phyloP scores from a whole-genome alignment of 2,888 invertebrate genomes.

The Vesta saturnalis region DNA sequence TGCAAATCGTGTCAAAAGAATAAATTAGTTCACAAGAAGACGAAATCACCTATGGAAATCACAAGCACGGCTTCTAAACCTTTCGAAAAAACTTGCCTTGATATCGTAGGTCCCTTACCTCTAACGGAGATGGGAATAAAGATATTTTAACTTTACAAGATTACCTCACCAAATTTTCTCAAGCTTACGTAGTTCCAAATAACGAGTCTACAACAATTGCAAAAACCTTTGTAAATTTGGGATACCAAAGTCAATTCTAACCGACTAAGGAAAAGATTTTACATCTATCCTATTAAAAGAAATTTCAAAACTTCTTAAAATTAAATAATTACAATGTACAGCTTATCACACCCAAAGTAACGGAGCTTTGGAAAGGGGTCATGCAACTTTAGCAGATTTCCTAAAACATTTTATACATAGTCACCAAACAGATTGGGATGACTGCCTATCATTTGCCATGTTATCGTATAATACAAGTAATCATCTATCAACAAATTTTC shows the following conservation, averaged over 20 bases:
- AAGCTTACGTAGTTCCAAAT: too few relatives aligned
- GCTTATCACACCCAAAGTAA: slow-evolving; percentile 49
- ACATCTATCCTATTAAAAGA: slow-evolving; percentile 46
- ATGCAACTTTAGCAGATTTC: too few relatives aligned
- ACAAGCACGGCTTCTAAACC: too few relatives aligned
- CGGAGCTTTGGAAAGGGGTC: slow-evolving; percentile 44
- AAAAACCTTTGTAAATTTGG: slow-evolving; percentile 40
- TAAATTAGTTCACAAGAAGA: slow-evolving; percentile 43
- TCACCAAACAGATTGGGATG: slow-evolving; percentile 34
- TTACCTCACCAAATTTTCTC: too few relatives aligned
- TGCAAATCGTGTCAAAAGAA: slow-evolving; percentile 53
- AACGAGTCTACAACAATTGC: slow-evolving; percentile 43
- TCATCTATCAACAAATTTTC: slow-evolving; percentile 45
- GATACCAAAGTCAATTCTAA: too few relatives aligned
- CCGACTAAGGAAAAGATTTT: slow-evolving; percentile 43
- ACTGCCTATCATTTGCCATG: slow-evolving; percentile 39
- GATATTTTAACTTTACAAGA: too few relatives aligned
- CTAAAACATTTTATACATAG: slow-evolving; percentile 48
- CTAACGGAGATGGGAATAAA: slow-evolving; percentile 44
- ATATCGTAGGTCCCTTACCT: too few relatives aligned
- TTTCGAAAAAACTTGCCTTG: slow-evolving; percentile 49
- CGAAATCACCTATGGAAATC: slow-evolving; percentile 49
- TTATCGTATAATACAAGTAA: slow-evolving; percentile 46
- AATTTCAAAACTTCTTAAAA: slow-evolving; percentile 48
- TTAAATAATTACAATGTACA: slow-evolving; percentile 49